Evolutionary conservation across 2,113 vertebrate species (phyloP), one percentile per base, ranked within the genome.

Genomic region (Paratilapia polleni): DNA sequence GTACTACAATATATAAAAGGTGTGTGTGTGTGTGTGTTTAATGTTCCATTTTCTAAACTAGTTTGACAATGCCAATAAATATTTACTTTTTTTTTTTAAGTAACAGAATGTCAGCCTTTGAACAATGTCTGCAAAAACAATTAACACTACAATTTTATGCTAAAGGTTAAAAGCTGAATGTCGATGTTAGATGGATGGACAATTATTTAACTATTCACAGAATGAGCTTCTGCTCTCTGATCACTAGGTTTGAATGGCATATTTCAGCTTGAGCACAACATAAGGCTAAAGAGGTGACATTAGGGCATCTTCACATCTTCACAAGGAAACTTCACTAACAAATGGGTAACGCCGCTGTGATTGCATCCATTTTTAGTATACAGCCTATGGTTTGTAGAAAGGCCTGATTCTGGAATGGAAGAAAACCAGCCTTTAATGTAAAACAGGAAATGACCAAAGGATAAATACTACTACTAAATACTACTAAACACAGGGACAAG

Each of bases 91-190:
- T n/a, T n/a, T n/a, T n/a, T n/a, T n/a, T n/a, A n/a, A n/a, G n/a
- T n/a, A n/a, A n/a, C n/a, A n/a, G n/a, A n/a, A 68, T 26, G 22
- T 68, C 41, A 6, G 47, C 22, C 47, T 68, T 68, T 19, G 63
- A 68, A 68, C 4, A 47, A 47, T 47, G 24, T 68, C 74, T 52
- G 28, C 70, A 78, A 63, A 61, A 70, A 38, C 26, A 81, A 83
- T 76, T 62, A 80, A 73, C 58, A 17, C 1, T 11, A 60, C 7
- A 26, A 64, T 80, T 83, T 41, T 4, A 17, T 28, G 22, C 43
- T 75, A 63, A 83, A 91, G 81, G 82, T 81, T 62, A 85, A 87
- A 80, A 61, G 43, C 77, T 41, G 38, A 63, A 70, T 77, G 57
- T 81, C 78, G n/a, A 73, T 56, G 31, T 43, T 15, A 59, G 61